Base-by-base conservation (phyloP, 2,113 vertebrate species). In the Falcunculus frontatus region DNA sequence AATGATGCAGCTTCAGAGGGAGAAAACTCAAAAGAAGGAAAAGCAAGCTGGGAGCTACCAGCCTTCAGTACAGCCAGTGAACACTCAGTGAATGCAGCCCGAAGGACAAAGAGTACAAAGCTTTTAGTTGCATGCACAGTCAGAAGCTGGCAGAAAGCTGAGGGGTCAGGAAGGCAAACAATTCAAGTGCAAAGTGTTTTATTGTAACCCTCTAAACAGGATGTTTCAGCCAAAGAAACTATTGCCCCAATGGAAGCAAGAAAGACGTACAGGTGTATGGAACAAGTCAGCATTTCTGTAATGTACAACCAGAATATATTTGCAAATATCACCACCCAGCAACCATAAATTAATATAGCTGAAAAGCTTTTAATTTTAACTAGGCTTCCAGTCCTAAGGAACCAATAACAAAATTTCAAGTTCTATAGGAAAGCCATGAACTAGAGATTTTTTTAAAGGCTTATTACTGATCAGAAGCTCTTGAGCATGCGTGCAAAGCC, bases 101-200 rank as follows among this genome's bases (percentile, higher is more conserved):
- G 89, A 84, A 96, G 93, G 85, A 93, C 88, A 90, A 86, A 90
- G 0, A 91, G 87, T 91, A 93, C 90, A 90, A 93, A 83, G 77
- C 46, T 81, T 64, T 87, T 27, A 52, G 70, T 93, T 83, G 72
- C 39, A 2, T 42, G 65, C 72, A 41, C 82, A 70, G 88, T 35
- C 67, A 96, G 92, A 67, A 96, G 75, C 90, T 96, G 95, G 81
- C 95, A 97, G 68, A 89, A 70, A 84, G 93, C 91, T 81, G 72
- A 82, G 59, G 75, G 84, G 95, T 92, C 95, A 97, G 2, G 16
- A 88, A 90, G 76, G 72, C 75, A 93, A 94, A 83, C 47, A 86
- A 77, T 86, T 93, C 81, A 83, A 95, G 79, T 70, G 75, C 72
- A 91, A 85, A 80, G 39, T 84, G 82, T 18, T 95, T 92, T 91